phyloP scores from a whole-genome alignment of 2,888 invertebrate genomes.

The Thereva unica region DNA sequence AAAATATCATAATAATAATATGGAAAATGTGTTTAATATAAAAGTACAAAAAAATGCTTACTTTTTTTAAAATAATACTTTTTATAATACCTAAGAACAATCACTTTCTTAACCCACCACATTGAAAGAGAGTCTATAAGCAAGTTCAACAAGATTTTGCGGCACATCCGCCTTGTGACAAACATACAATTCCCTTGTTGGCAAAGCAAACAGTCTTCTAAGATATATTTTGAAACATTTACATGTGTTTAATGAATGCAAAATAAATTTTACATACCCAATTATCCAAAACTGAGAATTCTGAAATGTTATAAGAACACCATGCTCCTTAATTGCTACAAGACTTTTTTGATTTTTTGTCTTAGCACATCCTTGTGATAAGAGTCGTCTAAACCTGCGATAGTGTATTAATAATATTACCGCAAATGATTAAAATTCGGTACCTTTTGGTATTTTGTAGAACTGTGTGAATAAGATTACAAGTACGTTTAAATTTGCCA shows the following conservation, averaged over 20 bases:
- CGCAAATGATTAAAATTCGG: conserved; percentile 6
- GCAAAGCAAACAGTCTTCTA: conserved; percentile 76
- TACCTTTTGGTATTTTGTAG: conserved; percentile 71
- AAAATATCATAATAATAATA: too few species aligned
- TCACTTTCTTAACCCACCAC: too few species aligned
- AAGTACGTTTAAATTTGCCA: conserved; percentile 71
- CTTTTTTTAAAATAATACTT: too few species aligned
- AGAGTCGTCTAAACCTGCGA: conserved; percentile 47
- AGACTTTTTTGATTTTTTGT: conserved; percentile 60
- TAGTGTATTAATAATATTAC: conserved; percentile 7
- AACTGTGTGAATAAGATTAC: conserved; percentile 72
- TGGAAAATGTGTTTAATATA: too few species aligned
- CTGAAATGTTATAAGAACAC: conserved; percentile 68
- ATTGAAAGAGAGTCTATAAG: conserved; percentile 70
- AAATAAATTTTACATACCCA: conserved; percentile 62
- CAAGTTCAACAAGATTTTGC: conserved; percentile 87
- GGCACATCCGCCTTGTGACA: conserved; percentile 86
- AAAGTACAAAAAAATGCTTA: too few species aligned
- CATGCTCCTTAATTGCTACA: conserved; percentile 82
- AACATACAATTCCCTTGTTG: conserved; percentile 80
- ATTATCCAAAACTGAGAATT: conserved; percentile 75
- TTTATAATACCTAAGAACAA: too few species aligned
- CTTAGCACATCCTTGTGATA: conserved; percentile 58
- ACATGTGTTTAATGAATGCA: background rate
- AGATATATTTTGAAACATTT: conserved; percentile 50